These are phyloP conservation scores for Gobiocypris rarus DNA, from an alignment of 2,113 vertebrate genomes.

Conservation along the genomic window DNA sequence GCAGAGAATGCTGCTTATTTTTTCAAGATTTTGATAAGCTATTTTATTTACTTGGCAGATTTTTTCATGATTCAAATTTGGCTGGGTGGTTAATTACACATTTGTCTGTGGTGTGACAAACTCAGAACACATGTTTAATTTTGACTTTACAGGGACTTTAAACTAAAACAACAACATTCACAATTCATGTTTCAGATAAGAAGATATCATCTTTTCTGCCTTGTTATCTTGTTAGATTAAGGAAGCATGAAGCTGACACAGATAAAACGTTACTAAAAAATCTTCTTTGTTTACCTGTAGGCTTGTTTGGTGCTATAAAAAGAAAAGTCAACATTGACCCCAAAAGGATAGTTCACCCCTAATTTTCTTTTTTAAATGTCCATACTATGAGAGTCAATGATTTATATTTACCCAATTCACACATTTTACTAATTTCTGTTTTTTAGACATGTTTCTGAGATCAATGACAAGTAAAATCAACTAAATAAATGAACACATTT, in stretches of 20 bases:
- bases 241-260: neutral
- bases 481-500: neutral
- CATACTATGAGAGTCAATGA: no score
- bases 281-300: constrained; percentile 5
- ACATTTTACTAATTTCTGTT: neutral
- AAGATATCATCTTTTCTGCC: neutral
- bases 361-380: no score
- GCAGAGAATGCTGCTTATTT: no score
- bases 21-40: no score
- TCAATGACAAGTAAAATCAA: neutral
- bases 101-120: no score
- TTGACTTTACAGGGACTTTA: no score
- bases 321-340: neutral
- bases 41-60: no score
- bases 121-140: no score
- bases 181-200: neutral
- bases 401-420: neutral
- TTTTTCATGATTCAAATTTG: no score
- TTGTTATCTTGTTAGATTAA: neutral
- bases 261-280: no score
- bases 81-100: no score
- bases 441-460: neutral
- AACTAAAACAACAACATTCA: constrained; percentile 9
- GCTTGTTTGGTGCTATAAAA: constrained; percentile 17
- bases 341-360: neutral